Evolutionary conservation across 2,113 vertebrate species (phyloP).

Genomic region (Delphinus delphis): DNA sequence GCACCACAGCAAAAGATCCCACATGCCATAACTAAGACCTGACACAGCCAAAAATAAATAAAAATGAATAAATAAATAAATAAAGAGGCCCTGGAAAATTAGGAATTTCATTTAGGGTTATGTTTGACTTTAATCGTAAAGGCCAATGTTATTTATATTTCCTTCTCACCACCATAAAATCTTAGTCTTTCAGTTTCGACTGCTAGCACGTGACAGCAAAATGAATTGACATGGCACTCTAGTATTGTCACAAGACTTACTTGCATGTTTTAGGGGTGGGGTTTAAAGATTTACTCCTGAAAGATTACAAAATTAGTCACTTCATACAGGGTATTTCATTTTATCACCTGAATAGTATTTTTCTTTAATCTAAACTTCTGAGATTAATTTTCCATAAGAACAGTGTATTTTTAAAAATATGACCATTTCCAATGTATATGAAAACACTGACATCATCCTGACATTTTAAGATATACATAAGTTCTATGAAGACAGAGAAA

Average conservation of each 20-base stretch:
- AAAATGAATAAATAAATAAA: no score
- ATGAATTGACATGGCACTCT: not conserved
- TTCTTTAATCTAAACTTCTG: conserved; percentile 44
- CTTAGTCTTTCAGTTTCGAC: conserved; percentile 28
- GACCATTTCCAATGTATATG: conserved; percentile 39
- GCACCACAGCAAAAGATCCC: no score
- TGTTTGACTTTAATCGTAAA: conserved; percentile 54
- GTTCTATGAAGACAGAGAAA: not conserved
- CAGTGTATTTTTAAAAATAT: not conserved
- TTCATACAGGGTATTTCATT: conserved; percentile 61
- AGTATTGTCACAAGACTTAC: conserved; percentile 46
- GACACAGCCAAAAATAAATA: no score
- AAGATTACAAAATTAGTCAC: conserved; percentile 74
- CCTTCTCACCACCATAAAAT: not conserved
- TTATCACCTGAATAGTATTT: not conserved
- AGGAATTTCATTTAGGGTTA: not conserved
- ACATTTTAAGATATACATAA: not conserved
- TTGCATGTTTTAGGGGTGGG: conserved; percentile 29
- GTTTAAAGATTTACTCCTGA: conserved; percentile 53
- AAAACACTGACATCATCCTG: conserved; percentile 3
- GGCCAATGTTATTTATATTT: not conserved
- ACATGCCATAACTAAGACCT: no score
- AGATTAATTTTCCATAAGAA: conserved; percentile 62
- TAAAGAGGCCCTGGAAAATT: not conserved
- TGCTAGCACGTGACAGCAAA: not conserved